Base-by-base conservation (phyloP, 2,888 invertebrate species). In the Cylindroiulus punctatus region DNA sequence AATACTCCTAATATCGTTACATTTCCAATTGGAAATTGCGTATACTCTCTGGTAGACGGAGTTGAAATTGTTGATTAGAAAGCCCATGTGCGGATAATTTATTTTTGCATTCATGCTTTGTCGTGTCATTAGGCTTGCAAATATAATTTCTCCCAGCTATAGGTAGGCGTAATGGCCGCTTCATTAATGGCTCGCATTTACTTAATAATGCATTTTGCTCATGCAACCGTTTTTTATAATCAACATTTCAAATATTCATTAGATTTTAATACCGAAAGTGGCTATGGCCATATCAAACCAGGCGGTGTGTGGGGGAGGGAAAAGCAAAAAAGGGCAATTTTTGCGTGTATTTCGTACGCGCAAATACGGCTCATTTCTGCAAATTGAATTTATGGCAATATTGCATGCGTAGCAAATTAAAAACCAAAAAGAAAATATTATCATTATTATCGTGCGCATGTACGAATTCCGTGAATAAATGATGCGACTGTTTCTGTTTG, bases 321-420 rank as follows among this genome's bases (percentile, higher is more conserved):
- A 17, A 14, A 8, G 19, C 52, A 52, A 52, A 52, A 17, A 4
- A 52, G 52, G 19, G 17, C 12, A 52, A 52, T 17, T 52, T 17
- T 52, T 17, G 17, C 19, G n/a, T n/a, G n/a, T n/a, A n/a, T n/a
- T n/a, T n/a, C n/a, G n/a, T n/a, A n/a, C n/a, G n/a, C 17, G 17
- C 19, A 52, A 52, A 19, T 52, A 19, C 52, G 19, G 4, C 17
- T 19, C 19, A 4, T 17, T 52, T 52, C 52, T 19, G 52, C 52
- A 52, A 52, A 52, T 52, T 52, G 52, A 52, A 52, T 52, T 52
- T 52, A 52, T 52, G 52, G 52, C 52, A 52, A 52, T 52, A 52
- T 52, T 17, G 52, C 52, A 52, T 52, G 52, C 52, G 52, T 52
- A 52, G 52, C 52, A 52, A 52, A 52, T 52, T 52, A 52, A 7